Percentiles rank a stretch among this genome's conserved stretches.
Evolutionary conservation across 2,113 vertebrate genomes (phyloP).

Genomic region (Micromys minutus): DNA sequence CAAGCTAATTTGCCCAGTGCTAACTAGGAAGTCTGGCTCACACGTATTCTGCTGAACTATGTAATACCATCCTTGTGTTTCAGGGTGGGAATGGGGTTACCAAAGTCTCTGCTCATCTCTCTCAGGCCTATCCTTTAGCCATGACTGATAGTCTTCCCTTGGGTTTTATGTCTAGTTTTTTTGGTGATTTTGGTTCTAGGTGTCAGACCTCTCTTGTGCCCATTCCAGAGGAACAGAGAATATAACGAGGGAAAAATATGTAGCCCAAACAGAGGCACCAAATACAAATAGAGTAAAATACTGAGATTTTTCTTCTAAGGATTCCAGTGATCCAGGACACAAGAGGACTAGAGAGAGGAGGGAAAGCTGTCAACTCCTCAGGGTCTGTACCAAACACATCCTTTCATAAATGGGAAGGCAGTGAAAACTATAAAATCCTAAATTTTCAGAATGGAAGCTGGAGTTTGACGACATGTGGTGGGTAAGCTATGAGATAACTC

Average conservation of each 20-base stretch:
- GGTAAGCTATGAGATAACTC: neutral
- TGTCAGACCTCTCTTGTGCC: neutral
- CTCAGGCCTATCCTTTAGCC: too few relatives aligned
- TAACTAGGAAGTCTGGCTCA: too few relatives aligned
- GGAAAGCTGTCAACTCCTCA: neutral
- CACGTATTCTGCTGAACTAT: too few relatives aligned
- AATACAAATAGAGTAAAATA: neutral
- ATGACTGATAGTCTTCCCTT: neutral
- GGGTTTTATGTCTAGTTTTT: neutral
- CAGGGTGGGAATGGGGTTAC: neutral
- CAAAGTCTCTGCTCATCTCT: neutral
- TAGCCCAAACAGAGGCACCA: neutral
- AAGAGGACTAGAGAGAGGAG: neutral
- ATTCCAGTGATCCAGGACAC: too few relatives aligned
- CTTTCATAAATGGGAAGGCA: neutral
- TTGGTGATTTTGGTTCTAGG: neutral
- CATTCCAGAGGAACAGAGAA: too few relatives aligned
- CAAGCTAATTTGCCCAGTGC: neutral
- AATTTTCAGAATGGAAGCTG: neutral
- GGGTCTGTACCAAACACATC: neutral
- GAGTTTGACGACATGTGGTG: neutral
- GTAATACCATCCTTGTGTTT: too few relatives aligned
- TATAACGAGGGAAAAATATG: too few relatives aligned
- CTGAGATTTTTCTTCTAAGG: neutral
- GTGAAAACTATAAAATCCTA: neutral